Evolutionary conservation across 2,888 invertebrate species (phyloP), one percentile per base, ranked within the genome.

Genomic region (Elgonia sp.): DNA sequence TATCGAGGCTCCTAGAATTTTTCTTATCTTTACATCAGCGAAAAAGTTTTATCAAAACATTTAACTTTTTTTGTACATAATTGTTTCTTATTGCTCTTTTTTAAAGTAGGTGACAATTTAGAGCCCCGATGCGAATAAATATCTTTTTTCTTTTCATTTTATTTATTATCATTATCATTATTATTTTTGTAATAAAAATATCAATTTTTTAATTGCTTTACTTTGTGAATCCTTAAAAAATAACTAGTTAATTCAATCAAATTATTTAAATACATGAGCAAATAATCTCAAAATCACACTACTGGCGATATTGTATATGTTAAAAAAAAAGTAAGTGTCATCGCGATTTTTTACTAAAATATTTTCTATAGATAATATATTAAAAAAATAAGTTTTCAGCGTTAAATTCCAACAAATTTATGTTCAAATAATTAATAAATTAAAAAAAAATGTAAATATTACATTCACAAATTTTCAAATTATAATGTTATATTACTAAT

Each of bases 191-290:
- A 39, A 65, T 40, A 37, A 62, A 37, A 62, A 62, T 62, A 62
- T 21, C 8, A 60, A 60, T 9, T 60, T 63, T n/a, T 63, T 4
- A 63, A 63, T 40, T 63, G 40, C 37, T 63, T 63, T 7, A 40
- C 39, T 21, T 39, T 18, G 18, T 12, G 37, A 14, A 62, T 62
- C 37, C 60, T 62, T 62, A 37, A 62, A 62, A 14, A 14, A 62
- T 16, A 37, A 14, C 14, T 62, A 57, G 57, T 37, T 18, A 62
- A 7, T 29, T 4, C 29, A 62, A 62, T 14, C 60, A 62, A 62
- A 62, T 62, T 62, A 69, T 69, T 46, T 69, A 21, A 69, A 21
- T 69, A 21, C 16, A 46, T 69, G 69, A 69, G 50, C 69, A 69
- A 53, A 55, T 50, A 6, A 70, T 70, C 39, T 50, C 16, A 50